phyloP scores from a whole-genome alignment of 2,113 vertebrate genomes.

The Oncorhynchus kisutch region DNA sequence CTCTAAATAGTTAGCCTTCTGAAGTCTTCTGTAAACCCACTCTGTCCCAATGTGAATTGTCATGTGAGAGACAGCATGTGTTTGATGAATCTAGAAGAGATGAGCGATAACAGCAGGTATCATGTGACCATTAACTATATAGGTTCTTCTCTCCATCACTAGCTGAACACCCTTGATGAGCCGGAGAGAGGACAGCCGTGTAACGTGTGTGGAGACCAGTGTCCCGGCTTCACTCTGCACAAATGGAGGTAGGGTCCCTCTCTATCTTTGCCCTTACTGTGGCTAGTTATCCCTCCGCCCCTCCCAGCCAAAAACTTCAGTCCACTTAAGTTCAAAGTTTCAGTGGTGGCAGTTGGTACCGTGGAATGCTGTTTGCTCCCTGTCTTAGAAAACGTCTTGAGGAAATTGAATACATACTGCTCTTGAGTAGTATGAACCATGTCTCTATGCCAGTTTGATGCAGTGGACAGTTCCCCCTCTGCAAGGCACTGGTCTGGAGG shows the following conservation, averaged over 20 bases:
- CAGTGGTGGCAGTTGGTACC: background rate
- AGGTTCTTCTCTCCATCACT: slow-evolving; percentile 17
- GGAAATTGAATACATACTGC: background rate
- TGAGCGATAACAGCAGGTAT: background rate
- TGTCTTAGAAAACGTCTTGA: background rate
- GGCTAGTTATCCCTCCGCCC: background rate
- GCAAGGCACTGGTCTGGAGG: background rate
- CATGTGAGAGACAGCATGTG: too few species aligned
- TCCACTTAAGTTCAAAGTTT: background rate
- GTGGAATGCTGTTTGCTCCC: background rate
- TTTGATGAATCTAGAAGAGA: too few species aligned
- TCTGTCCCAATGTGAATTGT: too few species aligned
- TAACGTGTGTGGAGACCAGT: slow-evolving; percentile 86
- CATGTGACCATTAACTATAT: background rate
- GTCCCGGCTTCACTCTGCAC: slow-evolving; percentile 90
- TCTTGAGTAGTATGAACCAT: background rate
- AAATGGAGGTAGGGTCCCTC: slow-evolving; percentile 88
- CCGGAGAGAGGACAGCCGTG: slow-evolving; percentile 85
- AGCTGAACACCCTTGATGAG: slow-evolving; percentile 79
- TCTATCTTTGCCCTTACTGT: background rate
- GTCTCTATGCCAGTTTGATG: background rate
- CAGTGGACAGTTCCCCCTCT: background rate
- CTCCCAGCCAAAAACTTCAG: background rate
- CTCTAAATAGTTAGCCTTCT: too few species aligned
- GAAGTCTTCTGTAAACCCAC: too few species aligned